Evolutionary conservation across 1,140 invertebrate species (phyloP), one percentile per base, ranked within the genome.

Genomic region (Thaumatotibia leucotreta): DNA sequence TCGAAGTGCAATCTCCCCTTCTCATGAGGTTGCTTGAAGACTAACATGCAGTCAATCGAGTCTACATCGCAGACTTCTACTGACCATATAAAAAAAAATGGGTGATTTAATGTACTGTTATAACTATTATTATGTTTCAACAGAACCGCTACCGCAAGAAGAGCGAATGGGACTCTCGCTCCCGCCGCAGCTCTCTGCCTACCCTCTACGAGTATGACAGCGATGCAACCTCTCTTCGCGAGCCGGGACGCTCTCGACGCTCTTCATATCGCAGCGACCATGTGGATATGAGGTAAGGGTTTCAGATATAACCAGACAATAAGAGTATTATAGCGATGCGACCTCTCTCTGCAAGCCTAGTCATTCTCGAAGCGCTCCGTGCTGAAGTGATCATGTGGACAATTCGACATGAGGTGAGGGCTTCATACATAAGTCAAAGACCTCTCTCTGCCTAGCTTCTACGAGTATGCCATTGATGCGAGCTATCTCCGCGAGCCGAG

Each of bases 171-270:
- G 96, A 97, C 74, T 95, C 94, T 1, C 93, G 96, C 14, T 97
- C 95, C 8, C 92, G 96, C 0, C 92, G 96, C 63, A 97, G 95
- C 49, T 97, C 96, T 0, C 85, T 97, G 54, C 96, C 97, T 0
- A 97, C 96, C 0, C 89, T 97, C 4, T 97, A 97, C 84, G 96
- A 97, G 83, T 97, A 97, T 77, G 96, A 97, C 84, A 96, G 95
- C 66, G 96, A 97, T 75, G 95, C 95, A 0, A 95, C 96, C 31
- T 96, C 95, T 0, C 93, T 96, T 20, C 92, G 94, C 2, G 95
- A 95, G 23, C 91, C 94, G 66, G 77, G 92, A 63, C 86, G 92
- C 66, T 92, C 92, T 14, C 91, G 93, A n/a, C 77, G 92, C 65
- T 92, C 94, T 64, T 93, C 93, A 72, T 92, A 92, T 68, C 85